A percentile compares a stretch with the other conserved stretches of the same genome.
Conservation (phyloP, 1,140 invertebrate species). For the Hycleus phaleratus region DNA sequence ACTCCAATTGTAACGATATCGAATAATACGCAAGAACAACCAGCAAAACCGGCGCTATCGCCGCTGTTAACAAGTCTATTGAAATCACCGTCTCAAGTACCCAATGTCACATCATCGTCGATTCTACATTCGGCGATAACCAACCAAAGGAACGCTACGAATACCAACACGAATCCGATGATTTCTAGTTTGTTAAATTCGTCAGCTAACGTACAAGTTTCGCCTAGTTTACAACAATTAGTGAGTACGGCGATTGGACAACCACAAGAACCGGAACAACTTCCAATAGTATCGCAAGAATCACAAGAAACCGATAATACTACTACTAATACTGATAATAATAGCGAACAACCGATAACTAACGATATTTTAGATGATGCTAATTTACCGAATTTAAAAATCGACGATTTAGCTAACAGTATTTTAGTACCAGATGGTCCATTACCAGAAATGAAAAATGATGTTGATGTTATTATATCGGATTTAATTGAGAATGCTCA, state of each 20-base stretch:
- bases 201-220: conserved; percentile 41
- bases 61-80: conserved; percentile 75
- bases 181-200: conserved; percentile 51
- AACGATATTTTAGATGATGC: conserved; percentile 33
- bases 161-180: conserved; percentile 42
- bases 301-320: background rate
- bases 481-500: conserved; percentile 38
- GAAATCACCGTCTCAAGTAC: conserved; percentile 58
- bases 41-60: conserved; percentile 45
- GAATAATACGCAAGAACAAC: conserved; percentile 15
- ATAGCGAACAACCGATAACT: conserved; percentile 16
- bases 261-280: conserved; percentile 30
- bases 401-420: conserved; percentile 37
- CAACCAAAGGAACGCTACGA: conserved; percentile 23
- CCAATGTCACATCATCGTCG: conserved; percentile 38
- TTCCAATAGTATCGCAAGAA: conserved; percentile 14
- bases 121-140: conserved; percentile 43
- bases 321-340: background rate
- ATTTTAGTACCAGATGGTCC: conserved; percentile 35
- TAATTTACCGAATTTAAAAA: conserved; percentile 33
- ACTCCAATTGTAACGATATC: no score
- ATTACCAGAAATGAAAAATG: conserved; percentile 38
- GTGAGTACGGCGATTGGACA: conserved; percentile 39
- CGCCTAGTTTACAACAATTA: conserved; percentile 42
- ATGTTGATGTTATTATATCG: conserved; percentile 39